A percentile compares a stretch with the other conserved stretches of the same genome.
Conservation (phyloP, 2,888 invertebrate species). For the Thera britannica region DNA sequence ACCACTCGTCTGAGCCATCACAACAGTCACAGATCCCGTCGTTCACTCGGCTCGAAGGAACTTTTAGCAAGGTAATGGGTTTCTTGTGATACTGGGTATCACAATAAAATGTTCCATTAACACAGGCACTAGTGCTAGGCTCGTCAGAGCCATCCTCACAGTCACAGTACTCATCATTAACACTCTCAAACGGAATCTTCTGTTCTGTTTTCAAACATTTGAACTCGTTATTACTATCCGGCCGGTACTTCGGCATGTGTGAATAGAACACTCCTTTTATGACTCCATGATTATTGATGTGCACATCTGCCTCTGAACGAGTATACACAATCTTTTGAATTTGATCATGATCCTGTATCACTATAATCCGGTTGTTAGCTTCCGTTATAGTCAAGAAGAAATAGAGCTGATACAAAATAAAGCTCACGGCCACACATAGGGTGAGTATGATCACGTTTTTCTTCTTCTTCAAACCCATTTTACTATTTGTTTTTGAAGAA, state of each 20-base stretch:
- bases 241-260: constrained; percentile 69
- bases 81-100: constrained; percentile 77
- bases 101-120: constrained; percentile 93
- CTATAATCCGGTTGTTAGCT: constrained; percentile 50
- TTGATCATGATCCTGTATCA: constrained; percentile 59
- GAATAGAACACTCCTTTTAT: constrained; percentile 70
- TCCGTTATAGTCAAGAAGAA: constrained; percentile 72
- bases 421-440: constrained; percentile 64
- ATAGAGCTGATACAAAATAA: constrained; percentile 75
- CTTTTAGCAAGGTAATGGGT: constrained; percentile 64
- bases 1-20: constrained; percentile 95
- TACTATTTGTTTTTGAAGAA: not conserved
- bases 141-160: constrained; percentile 92
- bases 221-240: constrained; percentile 68
- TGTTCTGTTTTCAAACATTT: constrained; percentile 71
- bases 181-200: constrained; percentile 64
- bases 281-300: constrained; percentile 70
- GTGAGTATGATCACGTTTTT: constrained; percentile 71
- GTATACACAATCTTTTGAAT: constrained; percentile 56
- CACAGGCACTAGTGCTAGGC: constrained; percentile 95
- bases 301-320: constrained; percentile 69
- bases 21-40: constrained; percentile 98
- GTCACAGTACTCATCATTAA: constrained; percentile 96
- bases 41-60: constrained; percentile 93
- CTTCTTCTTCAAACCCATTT: constrained; percentile 70